A percentile compares a stretch with the other conserved stretches of the same genome.
phyloP scores from a whole-genome alignment of 2,113 vertebrate genomes.

The Pseudorectes ferrugineus region DNA sequence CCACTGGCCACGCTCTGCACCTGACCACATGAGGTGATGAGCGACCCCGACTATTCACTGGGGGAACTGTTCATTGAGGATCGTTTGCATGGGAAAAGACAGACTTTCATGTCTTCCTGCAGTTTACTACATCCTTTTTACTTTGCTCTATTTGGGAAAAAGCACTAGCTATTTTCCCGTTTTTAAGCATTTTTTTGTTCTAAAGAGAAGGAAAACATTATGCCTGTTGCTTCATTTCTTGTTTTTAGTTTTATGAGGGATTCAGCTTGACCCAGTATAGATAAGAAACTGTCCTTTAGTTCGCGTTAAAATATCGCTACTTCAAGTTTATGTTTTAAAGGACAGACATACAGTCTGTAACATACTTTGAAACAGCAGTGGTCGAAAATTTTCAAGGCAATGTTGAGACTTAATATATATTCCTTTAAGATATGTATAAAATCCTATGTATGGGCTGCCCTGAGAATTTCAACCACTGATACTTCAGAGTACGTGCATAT shows the following conservation, averaged over 20 bases:
- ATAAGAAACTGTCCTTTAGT: neutral
- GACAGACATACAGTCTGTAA: neutral
- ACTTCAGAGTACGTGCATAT: neutral
- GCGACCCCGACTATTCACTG: neutral
- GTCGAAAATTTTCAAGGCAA: neutral
- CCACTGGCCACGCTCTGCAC: constrained; percentile 5
- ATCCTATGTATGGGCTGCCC: neutral
- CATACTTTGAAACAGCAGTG: neutral
- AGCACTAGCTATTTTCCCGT: neutral
- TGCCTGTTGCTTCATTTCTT: neutral
- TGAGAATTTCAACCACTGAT: neutral
- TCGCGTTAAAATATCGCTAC: neutral
- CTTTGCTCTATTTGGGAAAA: neutral
- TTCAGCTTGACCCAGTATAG: neutral
- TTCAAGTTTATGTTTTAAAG: neutral
- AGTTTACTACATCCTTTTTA: constrained; percentile 44
- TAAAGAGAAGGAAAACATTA: neutral
- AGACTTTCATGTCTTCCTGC: constrained; percentile 40
- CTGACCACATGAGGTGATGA: neutral
- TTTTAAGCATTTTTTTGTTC: neutral
- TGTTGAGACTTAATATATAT: neutral
- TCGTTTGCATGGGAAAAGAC: neutral
- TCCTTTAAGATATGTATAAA: neutral
- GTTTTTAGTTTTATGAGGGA: neutral
- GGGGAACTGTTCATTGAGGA: constrained; percentile 14